Conservation (phyloP, 2,888 invertebrate genomes). For the Homarus gammarus region DNA sequence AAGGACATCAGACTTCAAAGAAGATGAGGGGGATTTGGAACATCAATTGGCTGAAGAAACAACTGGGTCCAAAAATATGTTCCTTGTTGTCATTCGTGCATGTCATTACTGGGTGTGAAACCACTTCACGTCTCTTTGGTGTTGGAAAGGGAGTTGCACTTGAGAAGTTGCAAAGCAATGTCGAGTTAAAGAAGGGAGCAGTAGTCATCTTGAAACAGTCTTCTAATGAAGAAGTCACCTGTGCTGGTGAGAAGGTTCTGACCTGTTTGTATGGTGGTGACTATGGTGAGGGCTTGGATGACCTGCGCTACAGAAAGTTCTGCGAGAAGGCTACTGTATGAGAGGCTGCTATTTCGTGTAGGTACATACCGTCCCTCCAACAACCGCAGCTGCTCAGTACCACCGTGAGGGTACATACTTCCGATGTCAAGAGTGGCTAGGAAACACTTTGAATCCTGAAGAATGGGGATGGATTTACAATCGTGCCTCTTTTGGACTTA, state of each 20-base stretch:
- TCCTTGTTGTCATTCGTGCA: constrained; percentile 11
- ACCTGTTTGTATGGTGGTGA: constrained; percentile 24
- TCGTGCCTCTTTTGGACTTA: constrained; percentile 14
- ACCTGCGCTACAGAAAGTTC: constrained; percentile 1
- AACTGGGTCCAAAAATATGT: constrained; percentile 12
- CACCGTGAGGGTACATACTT: constrained; percentile 25
- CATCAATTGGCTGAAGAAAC: constrained; percentile 29
- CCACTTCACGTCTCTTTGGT: constrained; percentile 23
- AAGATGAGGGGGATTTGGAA: constrained; percentile 25
- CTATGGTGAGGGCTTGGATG: not conserved
- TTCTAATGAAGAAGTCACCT: constrained; percentile 12
- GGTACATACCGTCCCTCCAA: constrained; percentile 7
- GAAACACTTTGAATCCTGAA: constrained; percentile 18
- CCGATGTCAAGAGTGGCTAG: constrained; percentile 7
- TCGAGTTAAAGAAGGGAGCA: constrained; percentile 17
- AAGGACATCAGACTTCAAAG: constrained; percentile 8
- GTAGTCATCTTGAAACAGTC: not conserved
- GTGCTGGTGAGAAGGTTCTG: constrained; percentile 16
- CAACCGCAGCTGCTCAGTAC: constrained; percentile 30
- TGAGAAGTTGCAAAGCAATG: constrained; percentile 7
- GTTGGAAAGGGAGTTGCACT: constrained; percentile 23
- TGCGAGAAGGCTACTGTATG: constrained; percentile 27
- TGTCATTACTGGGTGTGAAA: constrained; percentile 35
- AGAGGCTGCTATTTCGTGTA: constrained; percentile 14
- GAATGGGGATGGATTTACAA: constrained; percentile 29